Conservation (phyloP, 2,888 invertebrate genomes). For the Hydroisotoma schaefferi region DNA sequence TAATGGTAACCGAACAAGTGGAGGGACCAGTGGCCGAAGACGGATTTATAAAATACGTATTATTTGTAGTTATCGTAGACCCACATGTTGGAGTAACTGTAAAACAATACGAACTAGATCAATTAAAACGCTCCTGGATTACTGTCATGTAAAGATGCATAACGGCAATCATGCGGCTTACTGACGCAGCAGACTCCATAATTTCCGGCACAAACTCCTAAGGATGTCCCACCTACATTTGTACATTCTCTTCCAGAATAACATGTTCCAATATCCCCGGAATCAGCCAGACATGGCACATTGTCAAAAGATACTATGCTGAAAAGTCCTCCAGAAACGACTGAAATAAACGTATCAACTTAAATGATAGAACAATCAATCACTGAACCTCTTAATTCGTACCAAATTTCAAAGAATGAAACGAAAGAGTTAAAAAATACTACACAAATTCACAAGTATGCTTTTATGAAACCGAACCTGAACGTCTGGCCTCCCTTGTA, state of each 20-base stretch:
- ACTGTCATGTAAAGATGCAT: background rate
- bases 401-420: too few relatives aligned
- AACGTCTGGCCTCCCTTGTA: conserved; percentile 42
- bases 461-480: conserved; percentile 31
- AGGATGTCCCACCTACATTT: conserved; percentile 66
- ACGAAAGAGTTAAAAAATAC: too few relatives aligned
- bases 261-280: conserved; percentile 63
- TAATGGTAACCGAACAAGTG: conserved; percentile 68
- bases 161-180: conserved; percentile 60
- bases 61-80: conserved; percentile 64
- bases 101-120: conserved; percentile 7
- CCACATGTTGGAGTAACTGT: conserved; percentile 72
- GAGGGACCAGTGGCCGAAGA: conserved; percentile 64
- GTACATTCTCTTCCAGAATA: conserved; percentile 71
- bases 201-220: conserved; percentile 69
- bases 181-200: conserved; percentile 80
- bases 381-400: too few relatives aligned
- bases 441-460: background rate
- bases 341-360: conserved; percentile 20
- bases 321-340: conserved; percentile 46
- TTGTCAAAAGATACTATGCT: conserved; percentile 48
- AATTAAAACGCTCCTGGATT: background rate
- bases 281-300: conserved; percentile 42
- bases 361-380: too few relatives aligned
- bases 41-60: conserved; percentile 78